These are phyloP conservation scores for Ibycter americanus DNA, from an alignment of 2,797 vertebrate genomes.

Conservation along the genomic window DNA sequence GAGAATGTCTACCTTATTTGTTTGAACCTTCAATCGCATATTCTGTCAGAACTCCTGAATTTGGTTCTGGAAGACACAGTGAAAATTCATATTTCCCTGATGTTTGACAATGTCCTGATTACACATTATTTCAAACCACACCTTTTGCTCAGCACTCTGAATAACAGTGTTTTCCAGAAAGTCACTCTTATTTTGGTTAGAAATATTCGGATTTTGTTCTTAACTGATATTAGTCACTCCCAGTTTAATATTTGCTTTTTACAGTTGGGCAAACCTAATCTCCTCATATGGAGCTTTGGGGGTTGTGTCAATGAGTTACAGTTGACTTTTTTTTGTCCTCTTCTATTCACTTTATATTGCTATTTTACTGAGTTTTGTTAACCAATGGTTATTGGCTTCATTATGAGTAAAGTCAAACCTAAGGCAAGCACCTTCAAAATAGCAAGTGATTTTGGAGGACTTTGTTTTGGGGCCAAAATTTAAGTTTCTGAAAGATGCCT, in stretches of 20 bases:
- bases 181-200: not conserved
- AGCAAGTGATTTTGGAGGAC: not conserved
- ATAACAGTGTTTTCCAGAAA: not conserved
- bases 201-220: not conserved
- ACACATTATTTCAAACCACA: not conserved
- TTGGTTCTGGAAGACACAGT: not conserved
- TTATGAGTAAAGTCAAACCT: not conserved
- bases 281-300: not conserved
- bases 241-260: not conserved
- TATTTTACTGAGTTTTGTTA: not conserved
- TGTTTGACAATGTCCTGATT: not conserved
- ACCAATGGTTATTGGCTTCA: not conserved
- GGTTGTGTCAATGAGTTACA: rapidly evolving
- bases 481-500: not conserved
- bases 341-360: not conserved
- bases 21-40: not conserved
- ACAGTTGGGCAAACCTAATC: not conserved
- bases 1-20: not conserved
- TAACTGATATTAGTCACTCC: not conserved
- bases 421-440: not conserved
- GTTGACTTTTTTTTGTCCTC: not conserved
- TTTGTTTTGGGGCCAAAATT: not conserved
- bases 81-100: not conserved
- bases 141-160: not conserved
- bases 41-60: not conserved